Evolutionary conservation across 2,113 vertebrate species (phyloP).

Genomic region (Calyptomena viridis): DNA sequence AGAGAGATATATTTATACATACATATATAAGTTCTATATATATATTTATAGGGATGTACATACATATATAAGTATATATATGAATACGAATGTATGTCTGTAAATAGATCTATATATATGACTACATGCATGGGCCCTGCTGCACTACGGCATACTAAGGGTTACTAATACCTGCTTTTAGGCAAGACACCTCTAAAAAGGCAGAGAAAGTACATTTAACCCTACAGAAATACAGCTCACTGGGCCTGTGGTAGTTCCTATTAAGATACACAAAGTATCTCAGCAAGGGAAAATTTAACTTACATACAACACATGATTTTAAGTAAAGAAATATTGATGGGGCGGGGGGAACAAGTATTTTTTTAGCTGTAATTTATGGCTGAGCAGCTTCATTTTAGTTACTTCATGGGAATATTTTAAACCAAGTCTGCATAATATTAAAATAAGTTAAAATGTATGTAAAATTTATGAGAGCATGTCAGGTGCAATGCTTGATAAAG

Average conservation of each 20-base stretch:
- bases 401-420: conserved; percentile 69
- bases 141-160: not conserved
- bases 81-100: not conserved
- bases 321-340: conserved; percentile 46
- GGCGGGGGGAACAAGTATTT: not conserved
- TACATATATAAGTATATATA: too few species aligned
- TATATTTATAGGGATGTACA: not conserved
- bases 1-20: not conserved
- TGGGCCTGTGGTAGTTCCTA: not conserved
- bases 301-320: conserved; percentile 38
- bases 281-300: conserved; percentile 21
- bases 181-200: not conserved
- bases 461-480: conserved; percentile 80
- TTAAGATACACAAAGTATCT: conserved; percentile 13
- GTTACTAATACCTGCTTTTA: not conserved
- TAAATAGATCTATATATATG: too few species aligned
- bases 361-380: conserved; percentile 66
- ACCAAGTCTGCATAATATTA: conserved; percentile 72
- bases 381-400: conserved; percentile 68
- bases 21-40: not conserved
- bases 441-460: conserved; percentile 79
- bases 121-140: not conserved
- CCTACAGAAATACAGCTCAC: not conserved
- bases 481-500: conserved; percentile 80
- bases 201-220: not conserved